These are phyloP conservation scores for Halictus ligatus DNA, from an alignment of 2,888 invertebrate genomes.

Conservation along the genomic window DNA sequence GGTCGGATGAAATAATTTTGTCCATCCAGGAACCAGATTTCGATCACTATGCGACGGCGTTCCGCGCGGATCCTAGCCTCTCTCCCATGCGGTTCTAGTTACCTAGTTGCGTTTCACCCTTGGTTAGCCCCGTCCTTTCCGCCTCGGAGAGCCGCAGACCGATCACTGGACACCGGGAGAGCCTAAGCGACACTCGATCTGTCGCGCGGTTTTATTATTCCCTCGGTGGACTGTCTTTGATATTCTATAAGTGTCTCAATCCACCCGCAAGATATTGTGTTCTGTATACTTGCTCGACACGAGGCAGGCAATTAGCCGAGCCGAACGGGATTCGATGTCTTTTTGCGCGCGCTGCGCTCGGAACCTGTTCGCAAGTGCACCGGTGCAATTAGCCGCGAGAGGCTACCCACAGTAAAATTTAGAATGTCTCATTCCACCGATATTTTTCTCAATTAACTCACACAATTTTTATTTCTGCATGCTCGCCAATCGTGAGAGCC, in stretches of 20 bases:
- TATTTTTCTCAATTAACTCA: too few relatives aligned
- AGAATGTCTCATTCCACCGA: neutral
- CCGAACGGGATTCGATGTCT: neutral
- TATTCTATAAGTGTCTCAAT: slow-evolving; percentile 8
- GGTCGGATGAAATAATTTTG: neutral
- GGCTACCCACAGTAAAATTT: neutral
- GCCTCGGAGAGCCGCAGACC: slow-evolving; percentile 26
- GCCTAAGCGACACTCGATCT: slow-evolving; percentile 50
- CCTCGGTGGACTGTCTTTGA: slow-evolving; percentile 19
- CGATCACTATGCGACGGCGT: neutral
- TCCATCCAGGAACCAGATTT: neutral
- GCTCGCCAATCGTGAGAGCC: too few relatives aligned
- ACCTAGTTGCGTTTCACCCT: slow-evolving; percentile 43
- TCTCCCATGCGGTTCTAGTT: slow-evolving; percentile 52
- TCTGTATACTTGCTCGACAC: neutral
- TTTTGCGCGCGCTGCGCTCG: neutral
- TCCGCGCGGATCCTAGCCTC: neutral
- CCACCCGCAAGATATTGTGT: neutral
- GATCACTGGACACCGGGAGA: slow-evolving; percentile 53
- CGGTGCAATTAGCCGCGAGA: neutral
- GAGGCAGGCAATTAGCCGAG: neutral
- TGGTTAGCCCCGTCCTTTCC: slow-evolving; percentile 44
- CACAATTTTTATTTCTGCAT: too few relatives aligned
- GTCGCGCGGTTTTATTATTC: slow-evolving; percentile 36
- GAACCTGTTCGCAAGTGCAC: neutral